Evolutionary conservation across 2,113 vertebrate species (phyloP).

Genomic region (Phrynosoma blainvillii): DNA sequence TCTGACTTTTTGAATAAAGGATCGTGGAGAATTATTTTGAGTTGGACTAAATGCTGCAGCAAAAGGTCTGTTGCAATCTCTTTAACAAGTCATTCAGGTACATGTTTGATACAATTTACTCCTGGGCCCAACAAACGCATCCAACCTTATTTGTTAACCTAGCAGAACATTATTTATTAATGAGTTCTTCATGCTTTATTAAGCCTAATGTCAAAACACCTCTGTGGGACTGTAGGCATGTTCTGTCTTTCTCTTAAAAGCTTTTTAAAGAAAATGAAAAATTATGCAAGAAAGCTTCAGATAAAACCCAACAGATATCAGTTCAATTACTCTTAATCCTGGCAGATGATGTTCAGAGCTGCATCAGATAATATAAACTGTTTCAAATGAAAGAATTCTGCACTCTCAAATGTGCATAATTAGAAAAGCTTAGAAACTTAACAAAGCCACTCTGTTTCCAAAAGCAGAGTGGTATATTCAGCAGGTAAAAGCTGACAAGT

Average conservation of each 20-base stretch:
- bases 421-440: constrained; percentile 54
- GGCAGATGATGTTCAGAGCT: constrained; percentile 63
- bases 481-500: constrained; percentile 40
- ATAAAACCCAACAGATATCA: constrained; percentile 67
- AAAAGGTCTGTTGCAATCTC: constrained; percentile 39
- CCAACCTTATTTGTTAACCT: constrained; percentile 83
- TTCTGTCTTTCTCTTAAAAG: constrained; percentile 65
- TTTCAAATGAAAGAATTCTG: constrained; percentile 61
- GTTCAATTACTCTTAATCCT: constrained; percentile 68
- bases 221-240: constrained; percentile 72
- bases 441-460: constrained; percentile 46
- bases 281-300: constrained; percentile 55
- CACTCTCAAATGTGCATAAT: constrained; percentile 54
- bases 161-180: constrained; percentile 86
- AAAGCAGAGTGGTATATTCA: constrained; percentile 26
- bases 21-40: constrained; percentile 36
- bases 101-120: constrained; percentile 76
- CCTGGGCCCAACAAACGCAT: constrained; percentile 63
- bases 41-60: constrained; percentile 42
- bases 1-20: constrained; percentile 10
- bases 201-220: constrained; percentile 83
- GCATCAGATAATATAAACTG: constrained; percentile 41
- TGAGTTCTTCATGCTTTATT: constrained; percentile 85
- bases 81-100: constrained; percentile 67
- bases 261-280: constrained; percentile 73